These are phyloP conservation scores for Sinella curviseta DNA, from an alignment of 1,140 invertebrate species.

Conservation along the genomic window DNA sequence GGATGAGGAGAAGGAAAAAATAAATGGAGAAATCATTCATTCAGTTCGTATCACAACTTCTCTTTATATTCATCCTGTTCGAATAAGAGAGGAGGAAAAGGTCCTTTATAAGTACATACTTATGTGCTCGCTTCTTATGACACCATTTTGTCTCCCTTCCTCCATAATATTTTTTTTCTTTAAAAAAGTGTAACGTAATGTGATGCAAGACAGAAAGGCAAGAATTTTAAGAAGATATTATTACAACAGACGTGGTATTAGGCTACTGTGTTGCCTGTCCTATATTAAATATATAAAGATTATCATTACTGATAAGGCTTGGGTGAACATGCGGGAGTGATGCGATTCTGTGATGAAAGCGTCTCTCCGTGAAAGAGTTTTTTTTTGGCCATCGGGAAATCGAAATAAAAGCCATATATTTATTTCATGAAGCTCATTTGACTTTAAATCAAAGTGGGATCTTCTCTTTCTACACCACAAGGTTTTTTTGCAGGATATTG, in stretches of 20 bases:
- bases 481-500: neutral
- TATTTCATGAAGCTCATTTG: constrained; percentile 18
- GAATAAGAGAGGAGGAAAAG: neutral
- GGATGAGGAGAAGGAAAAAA: neutral
- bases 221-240: too few relatives aligned
- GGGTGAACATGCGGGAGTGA: neutral
- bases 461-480: neutral
- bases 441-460: constrained; percentile 6
- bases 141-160: too few relatives aligned
- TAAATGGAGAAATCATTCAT: neutral
- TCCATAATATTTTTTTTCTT: too few relatives aligned
- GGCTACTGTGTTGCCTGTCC: too few relatives aligned
- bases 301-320: constrained; percentile 13
- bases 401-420: neutral
- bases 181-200: too few relatives aligned
- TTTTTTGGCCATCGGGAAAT: neutral
- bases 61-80: constrained; percentile 14
- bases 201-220: too few relatives aligned
- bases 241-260: too few relatives aligned
- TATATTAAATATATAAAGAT: too few relatives aligned
- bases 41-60: constrained; percentile 4
- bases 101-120: too few relatives aligned
- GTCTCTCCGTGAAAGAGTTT: neutral
- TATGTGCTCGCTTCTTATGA: too few relatives aligned
- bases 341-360: neutral